Evolutionary conservation across 2,888 invertebrate genomes (phyloP).

Genomic region (Nasonovia ribisnigri): DNA sequence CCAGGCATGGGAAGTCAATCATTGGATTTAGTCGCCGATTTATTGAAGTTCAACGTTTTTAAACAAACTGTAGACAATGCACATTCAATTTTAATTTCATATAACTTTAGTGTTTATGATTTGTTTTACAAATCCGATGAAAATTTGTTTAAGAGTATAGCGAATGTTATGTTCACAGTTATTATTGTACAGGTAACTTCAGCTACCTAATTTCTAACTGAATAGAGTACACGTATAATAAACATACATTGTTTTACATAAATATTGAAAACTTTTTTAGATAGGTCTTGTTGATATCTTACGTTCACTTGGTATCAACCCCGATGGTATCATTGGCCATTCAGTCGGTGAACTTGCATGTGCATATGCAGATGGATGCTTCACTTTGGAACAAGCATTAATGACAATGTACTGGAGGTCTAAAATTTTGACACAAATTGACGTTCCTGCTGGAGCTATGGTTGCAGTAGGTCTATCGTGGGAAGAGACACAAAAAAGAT

Average conservation of each 20-base stretch:
- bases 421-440: constrained; percentile 70
- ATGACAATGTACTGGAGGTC: constrained; percentile 76
- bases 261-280: constrained; percentile 69
- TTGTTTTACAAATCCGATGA: constrained; percentile 58
- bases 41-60: constrained; percentile 79
- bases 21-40: constrained; percentile 77
- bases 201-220: background rate
- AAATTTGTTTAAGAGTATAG: constrained; percentile 40
- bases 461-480: constrained; percentile 72
- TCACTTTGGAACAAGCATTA: constrained; percentile 76
- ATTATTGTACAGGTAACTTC: constrained; percentile 76
- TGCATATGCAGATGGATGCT: constrained; percentile 77
- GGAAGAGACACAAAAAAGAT: constrained; percentile 67
- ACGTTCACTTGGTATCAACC: constrained; percentile 74
- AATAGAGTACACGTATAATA: background rate
- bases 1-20: constrained; percentile 84
- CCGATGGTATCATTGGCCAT: constrained; percentile 83
- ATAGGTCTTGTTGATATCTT: constrained; percentile 78
- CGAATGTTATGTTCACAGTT: constrained; percentile 73
- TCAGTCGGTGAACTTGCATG: constrained; percentile 77
- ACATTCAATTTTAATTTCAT: constrained; percentile 74
- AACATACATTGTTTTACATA: background rate
- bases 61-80: constrained; percentile 76
- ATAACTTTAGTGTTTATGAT: constrained; percentile 72
- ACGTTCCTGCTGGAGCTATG: constrained; percentile 72